Percentiles rank a stretch among this genome's conserved stretches.
phyloP scores from a whole-genome alignment of 64 coral and sea anemone species.

The Porites lutea region DNA sequence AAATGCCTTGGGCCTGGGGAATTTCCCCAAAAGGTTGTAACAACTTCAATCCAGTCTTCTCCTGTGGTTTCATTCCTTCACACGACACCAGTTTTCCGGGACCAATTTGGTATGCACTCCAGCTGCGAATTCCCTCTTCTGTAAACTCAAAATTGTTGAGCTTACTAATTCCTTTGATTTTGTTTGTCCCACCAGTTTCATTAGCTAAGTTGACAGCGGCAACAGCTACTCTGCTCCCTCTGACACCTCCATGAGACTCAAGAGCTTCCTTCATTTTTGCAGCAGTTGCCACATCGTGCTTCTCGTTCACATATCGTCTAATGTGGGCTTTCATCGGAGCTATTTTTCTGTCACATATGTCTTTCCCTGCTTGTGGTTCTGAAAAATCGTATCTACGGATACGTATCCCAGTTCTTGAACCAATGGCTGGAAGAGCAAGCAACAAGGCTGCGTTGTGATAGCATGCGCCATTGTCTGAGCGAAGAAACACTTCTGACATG shows the following conservation, averaged over 20 bases:
- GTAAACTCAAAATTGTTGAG: neutral
- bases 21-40: neutral
- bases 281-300: neutral
- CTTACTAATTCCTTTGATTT: conserved; percentile 1
- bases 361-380: conserved; percentile 1
- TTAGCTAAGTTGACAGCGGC: neutral
- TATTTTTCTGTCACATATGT: conserved; percentile 7
- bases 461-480: conserved; percentile 9
- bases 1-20: neutral
- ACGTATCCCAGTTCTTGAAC: neutral
- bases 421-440: neutral
- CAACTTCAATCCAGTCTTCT: neutral
- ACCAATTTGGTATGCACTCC: neutral
- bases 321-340: neutral
- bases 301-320: no score
- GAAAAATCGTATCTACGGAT: neutral
- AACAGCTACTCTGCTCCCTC: neutral
- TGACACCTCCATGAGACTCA: neutral
- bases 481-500: neutral
- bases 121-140: neutral
- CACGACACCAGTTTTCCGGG: neutral
- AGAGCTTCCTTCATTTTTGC: neutral
- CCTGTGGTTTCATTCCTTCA: neutral
- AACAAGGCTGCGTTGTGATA: neutral
- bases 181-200: neutral